Percentiles rank a stretch among this genome's conserved stretches.
These are phyloP conservation scores for Coregonus suidteri DNA, from an alignment of 2,797 vertebrate species.

Conservation along the genomic window DNA sequence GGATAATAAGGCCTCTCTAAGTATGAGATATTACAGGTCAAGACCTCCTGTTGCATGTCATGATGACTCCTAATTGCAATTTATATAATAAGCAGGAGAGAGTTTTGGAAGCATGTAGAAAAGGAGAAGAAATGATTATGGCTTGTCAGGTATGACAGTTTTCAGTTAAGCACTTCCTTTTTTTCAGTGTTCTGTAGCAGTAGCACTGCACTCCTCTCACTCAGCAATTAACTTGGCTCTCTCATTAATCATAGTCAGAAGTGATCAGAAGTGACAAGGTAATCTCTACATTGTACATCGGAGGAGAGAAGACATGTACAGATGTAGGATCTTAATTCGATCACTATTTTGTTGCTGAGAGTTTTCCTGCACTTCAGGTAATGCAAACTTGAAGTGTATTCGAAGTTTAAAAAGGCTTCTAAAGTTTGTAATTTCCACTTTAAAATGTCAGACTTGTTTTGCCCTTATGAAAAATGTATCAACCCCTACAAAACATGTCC, in stretches of 20 bases:
- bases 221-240: slow-evolving; percentile 65
- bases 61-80: slow-evolving; percentile 82
- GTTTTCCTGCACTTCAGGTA: not conserved
- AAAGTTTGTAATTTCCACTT: no score
- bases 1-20: slow-evolving; percentile 66
- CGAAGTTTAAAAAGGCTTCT: no score
- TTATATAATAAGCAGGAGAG: slow-evolving; percentile 74
- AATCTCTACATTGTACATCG: slow-evolving; percentile 17
- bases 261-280: slow-evolving; percentile 8
- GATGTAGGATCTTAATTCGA: no score
- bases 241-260: not conserved
- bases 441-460: no score
- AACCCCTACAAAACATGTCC: no score
- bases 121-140: slow-evolving; percentile 81
- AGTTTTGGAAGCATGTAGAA: slow-evolving; percentile 80
- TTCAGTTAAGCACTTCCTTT: slow-evolving; percentile 78
- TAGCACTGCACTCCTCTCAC: slow-evolving; percentile 57
- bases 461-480: no score
- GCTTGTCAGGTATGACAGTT: slow-evolving; percentile 85
- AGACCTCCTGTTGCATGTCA: slow-evolving; percentile 73
- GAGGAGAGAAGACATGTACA: not conserved
- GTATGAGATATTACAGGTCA: slow-evolving; percentile 69
- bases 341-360: no score
- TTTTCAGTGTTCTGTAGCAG: slow-evolving; percentile 30
- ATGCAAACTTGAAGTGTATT: no score